Evolutionary conservation across 2,888 invertebrate genomes (phyloP).

Genomic region (Notocelia uddmanniana): DNA sequence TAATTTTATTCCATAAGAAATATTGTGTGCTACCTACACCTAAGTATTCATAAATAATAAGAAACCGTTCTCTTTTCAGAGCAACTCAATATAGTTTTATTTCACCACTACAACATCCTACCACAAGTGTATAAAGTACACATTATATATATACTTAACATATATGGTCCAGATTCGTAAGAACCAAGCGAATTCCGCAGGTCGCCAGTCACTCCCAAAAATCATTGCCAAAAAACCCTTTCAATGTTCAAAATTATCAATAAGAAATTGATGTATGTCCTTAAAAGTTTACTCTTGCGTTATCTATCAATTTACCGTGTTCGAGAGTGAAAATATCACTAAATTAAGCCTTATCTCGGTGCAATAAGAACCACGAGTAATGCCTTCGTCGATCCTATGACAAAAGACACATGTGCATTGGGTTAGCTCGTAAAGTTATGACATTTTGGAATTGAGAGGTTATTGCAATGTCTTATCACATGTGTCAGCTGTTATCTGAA

Average conservation of each 20-base stretch:
- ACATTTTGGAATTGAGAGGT: background rate
- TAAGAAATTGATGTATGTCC: conserved; percentile 7
- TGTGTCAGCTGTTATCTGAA: conserved; percentile 56
- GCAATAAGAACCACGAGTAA: background rate
- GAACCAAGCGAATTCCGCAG: background rate
- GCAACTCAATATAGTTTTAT: too few species aligned
- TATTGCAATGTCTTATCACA: conserved; percentile 11
- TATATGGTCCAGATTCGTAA: background rate
- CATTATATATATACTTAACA: too few species aligned
- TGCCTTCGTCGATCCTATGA: background rate
- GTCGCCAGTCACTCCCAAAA: background rate
- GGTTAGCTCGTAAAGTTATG: background rate
- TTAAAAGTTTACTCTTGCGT: conserved; percentile 17
- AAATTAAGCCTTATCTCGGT: conserved; percentile 1
- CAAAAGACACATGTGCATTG: background rate
- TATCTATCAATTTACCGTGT: background rate
- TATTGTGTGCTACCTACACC: too few species aligned
- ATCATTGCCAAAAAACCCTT: background rate
- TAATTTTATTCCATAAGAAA: too few species aligned
- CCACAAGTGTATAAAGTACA: too few species aligned
- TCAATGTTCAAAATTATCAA: conserved; percentile 8
- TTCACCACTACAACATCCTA: too few species aligned
- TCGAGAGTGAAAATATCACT: too few species aligned
- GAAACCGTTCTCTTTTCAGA: too few species aligned
- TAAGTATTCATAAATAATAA: too few species aligned